A percentile compares a stretch with the other conserved stretches of the same genome.
These are phyloP conservation scores for Euwallacea similis DNA, from an alignment of 1,140 invertebrate species.

Conservation along the genomic window DNA sequence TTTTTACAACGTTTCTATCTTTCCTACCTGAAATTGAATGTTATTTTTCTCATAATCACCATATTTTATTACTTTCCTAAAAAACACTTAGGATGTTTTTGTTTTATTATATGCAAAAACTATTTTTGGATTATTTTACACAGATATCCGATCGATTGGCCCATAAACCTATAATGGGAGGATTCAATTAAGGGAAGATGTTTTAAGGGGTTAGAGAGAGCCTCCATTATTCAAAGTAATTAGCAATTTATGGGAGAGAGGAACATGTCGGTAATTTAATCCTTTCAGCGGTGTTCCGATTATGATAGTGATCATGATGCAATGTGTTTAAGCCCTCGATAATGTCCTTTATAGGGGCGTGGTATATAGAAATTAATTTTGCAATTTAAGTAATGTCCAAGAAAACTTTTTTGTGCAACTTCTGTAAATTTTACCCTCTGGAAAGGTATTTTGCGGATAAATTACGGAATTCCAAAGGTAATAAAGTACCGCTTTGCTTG, in stretches of 20 bases:
- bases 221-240: conserved; percentile 29
- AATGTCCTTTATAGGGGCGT: background rate
- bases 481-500: conserved; percentile 32
- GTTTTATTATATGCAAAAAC: no score
- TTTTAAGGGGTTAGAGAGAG: conserved; percentile 19
- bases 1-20: conserved; percentile 17
- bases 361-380: no score
- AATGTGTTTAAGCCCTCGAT: conserved; percentile 3
- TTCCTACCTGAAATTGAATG: conserved; percentile 5
- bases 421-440: background rate
- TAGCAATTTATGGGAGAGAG: conserved; percentile 27
- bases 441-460: conserved; percentile 19
- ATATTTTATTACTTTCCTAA: no score
- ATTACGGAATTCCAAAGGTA: conserved; percentile 22
- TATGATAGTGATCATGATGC: conserved; percentile 5
- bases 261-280: conserved; percentile 26
- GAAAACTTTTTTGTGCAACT: no score
- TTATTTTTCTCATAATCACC: background rate
- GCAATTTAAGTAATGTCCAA: no score
- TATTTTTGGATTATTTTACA: background rate
- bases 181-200: conserved; percentile 25
- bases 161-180: background rate
- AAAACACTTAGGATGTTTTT: no score
- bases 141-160: background rate
- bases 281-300: conserved; percentile 6